Conservation (phyloP, 2,888 invertebrate genomes). For the Oscheius onirici region DNA sequence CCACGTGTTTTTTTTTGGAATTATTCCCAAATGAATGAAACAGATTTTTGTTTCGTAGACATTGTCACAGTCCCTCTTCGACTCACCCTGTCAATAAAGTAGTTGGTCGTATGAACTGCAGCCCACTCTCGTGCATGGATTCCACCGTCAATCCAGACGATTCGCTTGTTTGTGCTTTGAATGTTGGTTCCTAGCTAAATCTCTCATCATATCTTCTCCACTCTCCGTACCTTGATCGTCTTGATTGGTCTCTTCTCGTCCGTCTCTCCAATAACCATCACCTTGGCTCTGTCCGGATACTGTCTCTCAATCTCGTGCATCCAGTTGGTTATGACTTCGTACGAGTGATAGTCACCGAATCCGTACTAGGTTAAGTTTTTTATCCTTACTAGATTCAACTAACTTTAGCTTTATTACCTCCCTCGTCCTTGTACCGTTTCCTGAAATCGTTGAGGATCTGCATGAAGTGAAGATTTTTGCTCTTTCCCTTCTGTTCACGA, state of each 20-base stretch:
- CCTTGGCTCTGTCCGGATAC: slow-evolving; percentile 65
- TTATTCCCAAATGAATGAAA: too few species aligned
- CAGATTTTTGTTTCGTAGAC: too few species aligned
- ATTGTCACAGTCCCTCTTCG: neutral
- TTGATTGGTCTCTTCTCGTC: slow-evolving; percentile 65
- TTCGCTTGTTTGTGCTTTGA: slow-evolving; percentile 53
- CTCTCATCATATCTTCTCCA: neutral
- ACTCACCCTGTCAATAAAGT: slow-evolving; percentile 68
- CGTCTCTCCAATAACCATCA: slow-evolving; percentile 65
- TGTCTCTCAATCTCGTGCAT: slow-evolving; percentile 64
- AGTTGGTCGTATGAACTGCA: slow-evolving; percentile 68
- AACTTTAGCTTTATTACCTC: slow-evolving; percentile 50
- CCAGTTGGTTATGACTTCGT: slow-evolving; percentile 65
- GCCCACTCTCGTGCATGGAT: slow-evolving; percentile 71
- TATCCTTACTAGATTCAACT: neutral
- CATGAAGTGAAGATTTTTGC: slow-evolving; percentile 29
- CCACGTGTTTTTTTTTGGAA: neutral
- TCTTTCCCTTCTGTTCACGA: slow-evolving; percentile 50
- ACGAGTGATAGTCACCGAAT: slow-evolving; percentile 68
- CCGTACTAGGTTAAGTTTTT: slow-evolving; percentile 42
- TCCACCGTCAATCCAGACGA: slow-evolving; percentile 70
- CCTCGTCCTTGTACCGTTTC: slow-evolving; percentile 53
- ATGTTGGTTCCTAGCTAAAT: slow-evolving; percentile 61
- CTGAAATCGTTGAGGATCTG: slow-evolving; percentile 33
- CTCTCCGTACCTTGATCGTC: slow-evolving; percentile 59